These are phyloP conservation scores for Hyaena hyaena DNA, from an alignment of 2,113 vertebrate species.

Conservation along the genomic window DNA sequence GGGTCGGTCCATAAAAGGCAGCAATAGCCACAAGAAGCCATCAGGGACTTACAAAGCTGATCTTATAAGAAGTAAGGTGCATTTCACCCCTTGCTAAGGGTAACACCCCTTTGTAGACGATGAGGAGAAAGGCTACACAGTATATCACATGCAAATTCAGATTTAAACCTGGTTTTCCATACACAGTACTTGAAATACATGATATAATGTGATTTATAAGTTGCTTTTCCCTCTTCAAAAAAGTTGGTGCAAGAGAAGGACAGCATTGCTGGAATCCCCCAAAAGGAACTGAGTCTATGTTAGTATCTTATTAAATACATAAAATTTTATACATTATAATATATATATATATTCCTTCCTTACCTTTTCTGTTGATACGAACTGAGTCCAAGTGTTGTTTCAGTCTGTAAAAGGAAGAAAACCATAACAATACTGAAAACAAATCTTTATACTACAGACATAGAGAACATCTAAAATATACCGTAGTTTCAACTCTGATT, in stretches of 20 bases:
- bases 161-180: slow-evolving; percentile 1
- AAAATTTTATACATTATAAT: background rate
- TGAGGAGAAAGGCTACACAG: background rate
- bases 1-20: background rate
- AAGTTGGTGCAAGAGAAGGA: background rate
- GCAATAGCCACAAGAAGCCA: background rate
- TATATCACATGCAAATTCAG: background rate
- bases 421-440: slow-evolving; percentile 52
- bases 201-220: background rate
- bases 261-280: background rate
- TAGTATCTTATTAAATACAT: background rate
- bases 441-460: slow-evolving; percentile 35
- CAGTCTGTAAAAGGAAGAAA: slow-evolving; percentile 86
- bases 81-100: background rate
- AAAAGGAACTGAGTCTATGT: slow-evolving; percentile 11
- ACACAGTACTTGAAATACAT: background rate
- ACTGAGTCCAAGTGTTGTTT: slow-evolving; percentile 88
- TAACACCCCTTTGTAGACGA: background rate
- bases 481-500: background rate
- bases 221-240: slow-evolving; percentile 28
- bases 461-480: background rate
- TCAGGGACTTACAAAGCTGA: background rate
- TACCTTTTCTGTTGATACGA: slow-evolving; percentile 92
- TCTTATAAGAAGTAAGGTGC: background rate
- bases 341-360: slow-evolving; percentile 59